A percentile compares a stretch with the other conserved stretches of the same genome.
Evolutionary conservation across 2,113 vertebrate genomes (phyloP).

Genomic region (Oncorhynchus nerka): DNA sequence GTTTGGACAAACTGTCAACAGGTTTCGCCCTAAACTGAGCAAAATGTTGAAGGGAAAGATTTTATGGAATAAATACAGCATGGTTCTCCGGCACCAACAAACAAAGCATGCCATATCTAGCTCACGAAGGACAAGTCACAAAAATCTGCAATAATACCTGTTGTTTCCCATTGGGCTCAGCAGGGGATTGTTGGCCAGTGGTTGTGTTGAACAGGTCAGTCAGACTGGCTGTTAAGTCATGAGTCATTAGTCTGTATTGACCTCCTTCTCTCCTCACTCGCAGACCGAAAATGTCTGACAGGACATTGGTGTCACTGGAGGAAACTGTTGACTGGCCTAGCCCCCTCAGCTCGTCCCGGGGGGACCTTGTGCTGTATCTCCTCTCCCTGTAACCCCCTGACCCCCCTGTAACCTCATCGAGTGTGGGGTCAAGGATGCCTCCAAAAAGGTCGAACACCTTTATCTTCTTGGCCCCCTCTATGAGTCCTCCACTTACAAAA

Average conservation of each 20-base stretch:
- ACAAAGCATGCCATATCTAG: background rate
- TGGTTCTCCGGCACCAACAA: background rate
- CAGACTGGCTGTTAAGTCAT: conserved; percentile 80
- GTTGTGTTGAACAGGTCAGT: conserved; percentile 77
- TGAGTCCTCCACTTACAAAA: conserved; percentile 83
- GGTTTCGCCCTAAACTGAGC: background rate
- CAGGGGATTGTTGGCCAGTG: conserved; percentile 15
- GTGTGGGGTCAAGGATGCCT: conserved; percentile 88
- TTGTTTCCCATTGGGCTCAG: conserved; percentile 27
- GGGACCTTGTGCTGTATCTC: conserved; percentile 66
- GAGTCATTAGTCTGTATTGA: conserved; percentile 83
- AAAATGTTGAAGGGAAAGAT: background rate
- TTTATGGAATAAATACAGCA: background rate
- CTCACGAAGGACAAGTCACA: background rate
- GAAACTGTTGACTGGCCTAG: conserved; percentile 73
- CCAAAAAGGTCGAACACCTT: conserved; percentile 82
- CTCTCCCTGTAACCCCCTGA: conserved; percentile 66
- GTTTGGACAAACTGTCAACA: background rate
- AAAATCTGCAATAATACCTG: conserved; percentile 26
- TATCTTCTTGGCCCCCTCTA: conserved; percentile 87
- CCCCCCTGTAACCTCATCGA: conserved; percentile 84
- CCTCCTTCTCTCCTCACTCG: conserved; percentile 86
- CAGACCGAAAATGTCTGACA: conserved; percentile 90
- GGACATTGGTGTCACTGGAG: conserved; percentile 75
- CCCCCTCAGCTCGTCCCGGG: conserved; percentile 75